Base-by-base conservation (phyloP, 2,888 invertebrate genomes). In the Linnaemya vulpina region DNA sequence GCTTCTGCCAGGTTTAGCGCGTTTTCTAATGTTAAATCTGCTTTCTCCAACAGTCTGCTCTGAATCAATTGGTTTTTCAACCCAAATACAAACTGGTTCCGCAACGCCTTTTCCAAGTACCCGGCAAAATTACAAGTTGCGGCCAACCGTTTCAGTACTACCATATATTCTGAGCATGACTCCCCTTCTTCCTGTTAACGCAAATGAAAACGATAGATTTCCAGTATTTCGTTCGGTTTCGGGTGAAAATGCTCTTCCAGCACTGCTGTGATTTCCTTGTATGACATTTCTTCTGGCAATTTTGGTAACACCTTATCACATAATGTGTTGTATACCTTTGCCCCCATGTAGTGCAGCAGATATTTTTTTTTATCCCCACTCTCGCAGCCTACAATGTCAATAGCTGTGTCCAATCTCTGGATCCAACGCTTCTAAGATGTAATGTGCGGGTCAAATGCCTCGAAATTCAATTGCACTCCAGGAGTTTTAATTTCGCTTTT, bases 171-270 rank as follows among this genome's bases (percentile, higher is more conserved):
- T 11, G 70, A 49, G 15, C 62, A 75, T 11, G 71, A 67, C 67
- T 81, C 79, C 4, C 60, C 62, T 8, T 43, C 58, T 35, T 75
- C 71, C 55, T 87, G 86, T 38, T 81, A 81, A 11, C 83, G 77
- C 49, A 79, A 51, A 67, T 84, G 70, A 22, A 86, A 86, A 22
- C 77, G 77, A 38, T 76, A 86, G 60, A 75, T 86, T 68, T 86
- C 78, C 20, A 38, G 9, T 8, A 8, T 43, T 43, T 43, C 13
- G 13, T 43, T 43, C 2, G 83, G 75, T 17, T 43, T 78, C 11
- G 75, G 78, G 30, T 83, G n/a, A 40, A 83, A 81, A 53, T 86
- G 75, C 13, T 20, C 40, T 3, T 43, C 40, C 40, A 43, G 13
- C 2, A 11, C 11, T 43, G 10, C 11, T 13, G 40, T 43, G 13